Evolutionary conservation across 2,113 vertebrate genomes (phyloP), one percentile per base, ranked within the genome.

Genomic region (Ageneiosus marmoratus): DNA sequence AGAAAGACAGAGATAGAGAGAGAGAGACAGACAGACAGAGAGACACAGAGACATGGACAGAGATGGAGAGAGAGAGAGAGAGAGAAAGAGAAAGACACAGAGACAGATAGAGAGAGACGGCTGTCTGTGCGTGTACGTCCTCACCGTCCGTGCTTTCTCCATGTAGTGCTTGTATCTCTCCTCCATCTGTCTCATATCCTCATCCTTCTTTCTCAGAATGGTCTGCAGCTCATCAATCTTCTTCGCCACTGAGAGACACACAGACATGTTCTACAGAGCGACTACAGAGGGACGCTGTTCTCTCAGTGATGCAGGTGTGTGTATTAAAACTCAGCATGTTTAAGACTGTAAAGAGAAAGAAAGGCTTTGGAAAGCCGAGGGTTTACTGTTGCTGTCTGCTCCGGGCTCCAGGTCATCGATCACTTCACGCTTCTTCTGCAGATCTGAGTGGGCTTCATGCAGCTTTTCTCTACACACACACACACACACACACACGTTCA

Each of bases 111-210:
- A 41, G 37, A 41, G 3, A 41, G 37, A 41, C 3, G 5, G 37
- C 3, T 41, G 37, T 41, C 3, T 41, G 37, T 41, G 37, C 37
- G 37, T n/a, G n/a, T n/a, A n/a, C n/a, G 46, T 3, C 6, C 93
- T 90, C 86, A 98, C 97, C 82, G 92, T 95, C 80, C 92, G 93
- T 0, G 95, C 96, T 81, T 93, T 96, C 58, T 95, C 96, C 92
- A 97, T 90, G 0, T 97, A 97, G 79, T 91, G 92, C 55, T 95
- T 96, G 90, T 95, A 98, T 16, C 95, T 89, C 22, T 96, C 94
- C 90, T 98, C 96, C 97, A 98, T 96, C 87, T 94, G 94, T 80
- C 90, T 94, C 94, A 98, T 93, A 89, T 98, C 97, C 1, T 95
- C 95, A 0, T 97, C 97, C 88, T 97, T 98, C 92, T 94, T 96